Conservation (phyloP, 1,140 invertebrate genomes). For the Hermetia illucens region DNA sequence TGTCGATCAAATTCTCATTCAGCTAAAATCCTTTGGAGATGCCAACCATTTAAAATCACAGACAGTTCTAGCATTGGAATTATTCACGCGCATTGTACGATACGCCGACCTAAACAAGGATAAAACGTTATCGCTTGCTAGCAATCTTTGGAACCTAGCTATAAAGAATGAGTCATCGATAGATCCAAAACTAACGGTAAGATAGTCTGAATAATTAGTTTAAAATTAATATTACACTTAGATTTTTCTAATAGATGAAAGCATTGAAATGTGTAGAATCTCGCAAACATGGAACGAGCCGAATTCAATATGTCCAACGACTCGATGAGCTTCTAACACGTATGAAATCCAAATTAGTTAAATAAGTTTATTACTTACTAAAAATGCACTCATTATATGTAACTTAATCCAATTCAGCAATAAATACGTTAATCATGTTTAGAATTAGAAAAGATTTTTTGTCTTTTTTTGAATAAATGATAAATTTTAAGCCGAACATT, state of each 20-base stretch:
- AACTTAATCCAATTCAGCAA: too few species aligned
- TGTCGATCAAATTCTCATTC: conserved; percentile 58
- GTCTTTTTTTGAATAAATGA: too few species aligned
- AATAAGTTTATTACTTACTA: too few species aligned
- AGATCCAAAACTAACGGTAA: conserved; percentile 20
- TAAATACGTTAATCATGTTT: too few species aligned
- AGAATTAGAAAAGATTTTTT: too few species aligned
- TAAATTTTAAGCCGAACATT: too few species aligned
- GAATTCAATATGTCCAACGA: neutral
- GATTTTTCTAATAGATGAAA: conserved; percentile 1
- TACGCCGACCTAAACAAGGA: conserved; percentile 50
- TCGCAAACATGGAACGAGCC: neutral
- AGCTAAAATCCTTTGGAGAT: conserved; percentile 49
- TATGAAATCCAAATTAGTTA: conserved; percentile 5
- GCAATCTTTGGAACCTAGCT: conserved; percentile 69
- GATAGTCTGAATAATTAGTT: conserved; percentile 4
- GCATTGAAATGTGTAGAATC: conserved; percentile 1
- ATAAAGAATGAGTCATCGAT: conserved; percentile 36
- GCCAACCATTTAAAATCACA: conserved; percentile 47
- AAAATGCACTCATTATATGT: too few species aligned
- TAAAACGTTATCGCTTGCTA: conserved; percentile 44
- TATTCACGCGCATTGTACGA: conserved; percentile 56
- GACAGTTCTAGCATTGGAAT: conserved; percentile 50
- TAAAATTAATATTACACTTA: neutral
- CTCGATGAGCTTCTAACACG: conserved; percentile 1